Percentiles rank a stretch among this genome's conserved stretches.
These are phyloP conservation scores for Bombus waltoni DNA, from an alignment of 1,140 invertebrate genomes.

Conservation along the genomic window DNA sequence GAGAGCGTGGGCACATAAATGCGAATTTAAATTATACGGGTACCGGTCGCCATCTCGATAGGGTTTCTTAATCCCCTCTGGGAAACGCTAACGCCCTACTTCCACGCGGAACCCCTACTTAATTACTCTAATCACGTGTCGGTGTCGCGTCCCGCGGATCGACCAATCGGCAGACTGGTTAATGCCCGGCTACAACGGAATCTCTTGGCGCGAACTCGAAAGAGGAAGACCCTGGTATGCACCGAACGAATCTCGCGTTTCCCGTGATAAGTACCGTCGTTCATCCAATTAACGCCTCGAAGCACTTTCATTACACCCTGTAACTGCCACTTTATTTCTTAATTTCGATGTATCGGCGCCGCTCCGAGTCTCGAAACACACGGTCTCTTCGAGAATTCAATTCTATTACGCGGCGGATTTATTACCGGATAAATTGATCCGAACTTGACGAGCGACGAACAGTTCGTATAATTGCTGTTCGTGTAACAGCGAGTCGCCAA, in stretches of 20 bases:
- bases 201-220: conserved; percentile 43
- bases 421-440: too few species aligned
- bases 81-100: conserved; percentile 77
- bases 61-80: conserved; percentile 78
- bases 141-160: conserved; percentile 52
- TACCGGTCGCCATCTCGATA: conserved; percentile 69
- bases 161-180: conserved; percentile 50
- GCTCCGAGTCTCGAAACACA: background rate
- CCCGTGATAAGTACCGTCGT: conserved; percentile 32
- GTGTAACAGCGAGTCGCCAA: too few species aligned
- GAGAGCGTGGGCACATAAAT: conserved; percentile 45
- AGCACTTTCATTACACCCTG: conserved; percentile 30
- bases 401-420: too few species aligned
- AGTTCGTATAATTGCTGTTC: too few species aligned
- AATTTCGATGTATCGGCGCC: conserved; percentile 11
- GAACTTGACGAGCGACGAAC: too few species aligned
- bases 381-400: too few species aligned
- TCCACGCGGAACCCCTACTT: conserved; percentile 64
- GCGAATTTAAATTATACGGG: conserved; percentile 77
- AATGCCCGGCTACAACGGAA: conserved; percentile 32
- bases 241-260: conserved; percentile 13
- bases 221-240: conserved; percentile 74
- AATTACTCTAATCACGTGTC: conserved; percentile 77
- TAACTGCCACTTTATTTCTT: conserved; percentile 33
- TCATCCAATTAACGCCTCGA: conserved; percentile 47